phyloP scores from a whole-genome alignment of 2,797 vertebrate species.

The Mareca strepera region DNA sequence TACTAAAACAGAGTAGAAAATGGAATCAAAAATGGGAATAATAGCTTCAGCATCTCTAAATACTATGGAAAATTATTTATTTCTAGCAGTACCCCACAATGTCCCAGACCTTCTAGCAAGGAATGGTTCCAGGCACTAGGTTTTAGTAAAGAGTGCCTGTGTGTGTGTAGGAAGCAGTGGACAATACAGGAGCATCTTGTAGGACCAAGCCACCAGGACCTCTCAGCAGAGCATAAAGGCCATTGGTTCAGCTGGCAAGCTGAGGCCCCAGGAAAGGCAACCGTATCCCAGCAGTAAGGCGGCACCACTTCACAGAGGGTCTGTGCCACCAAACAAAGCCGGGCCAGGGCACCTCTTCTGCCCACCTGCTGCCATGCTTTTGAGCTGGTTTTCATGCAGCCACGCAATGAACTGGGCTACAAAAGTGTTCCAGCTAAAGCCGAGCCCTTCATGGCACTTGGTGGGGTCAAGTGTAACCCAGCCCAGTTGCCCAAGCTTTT shows the following conservation, averaged over 20 bases:
- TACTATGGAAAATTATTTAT: background rate
- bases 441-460: background rate
- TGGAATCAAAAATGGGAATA: background rate
- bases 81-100: background rate
- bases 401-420: background rate
- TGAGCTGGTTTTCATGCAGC: background rate
- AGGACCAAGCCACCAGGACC: background rate
- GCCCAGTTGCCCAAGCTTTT: background rate
- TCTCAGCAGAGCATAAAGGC: background rate
- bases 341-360: background rate
- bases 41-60: background rate
- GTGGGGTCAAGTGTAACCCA: background rate
- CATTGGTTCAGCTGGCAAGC: background rate
- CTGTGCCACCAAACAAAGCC: background rate
- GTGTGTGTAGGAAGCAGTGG: background rate
- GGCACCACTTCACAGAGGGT: background rate
- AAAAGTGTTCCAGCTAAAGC: background rate
- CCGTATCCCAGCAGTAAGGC: background rate
- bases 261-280: background rate
- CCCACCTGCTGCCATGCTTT: background rate
- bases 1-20: background rate
- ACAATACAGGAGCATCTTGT: background rate
- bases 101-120: background rate
- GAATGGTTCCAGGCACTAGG: background rate
- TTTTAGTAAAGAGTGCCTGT: background rate